Evolutionary conservation across 2,113 vertebrate genomes (phyloP), one percentile per base, ranked within the genome.

Genomic region (Gorsachius goisagi): DNA sequence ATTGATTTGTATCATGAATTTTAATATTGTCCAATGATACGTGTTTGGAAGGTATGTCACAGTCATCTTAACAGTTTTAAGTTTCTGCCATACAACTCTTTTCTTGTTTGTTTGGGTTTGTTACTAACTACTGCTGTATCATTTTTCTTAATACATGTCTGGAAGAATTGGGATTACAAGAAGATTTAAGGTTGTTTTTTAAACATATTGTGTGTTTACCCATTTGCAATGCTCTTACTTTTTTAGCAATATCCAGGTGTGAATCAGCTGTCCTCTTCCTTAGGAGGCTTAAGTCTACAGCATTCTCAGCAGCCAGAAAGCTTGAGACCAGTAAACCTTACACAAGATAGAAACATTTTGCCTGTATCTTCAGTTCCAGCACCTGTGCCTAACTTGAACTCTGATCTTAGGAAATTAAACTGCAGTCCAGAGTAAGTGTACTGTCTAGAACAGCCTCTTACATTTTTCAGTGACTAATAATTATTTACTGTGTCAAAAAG

Each of bases 371-470:
- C 98, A 71, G 74, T 98, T 58, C 98, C 98, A 93, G 98, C 98
- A 85, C 99, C 99, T 22, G 98, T 99, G 83, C 99, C 99, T 93
- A 99, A 99, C 97, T 98, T 99, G 95, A 99, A 98, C 94, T 90
- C 98, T 17, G 99, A 99, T 63, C 98, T 99, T 69, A 99, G 97
- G 95, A 99, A 99, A 94, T 97, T 99, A 96, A 99, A 99, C 98
- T 99, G 99, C 97, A 99, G 98, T 96, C 98, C 99, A 47, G 98
- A 99, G 99, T 99, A 98, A 98, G 99, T 98, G 79, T 95, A 82
- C 55, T 68, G 60, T 76, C n/a, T 83, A 64, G 44, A 81, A 39
- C 15, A 73, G 15, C 9, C 22, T 44, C 53, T 73, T 55, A 14
- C 0, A 6, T 52, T 81, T 89, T 68, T 85, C 37, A 53, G 20